These are phyloP conservation scores for Columbina picui DNA, from an alignment of 2,113 vertebrate genomes.

Conservation along the genomic window DNA sequence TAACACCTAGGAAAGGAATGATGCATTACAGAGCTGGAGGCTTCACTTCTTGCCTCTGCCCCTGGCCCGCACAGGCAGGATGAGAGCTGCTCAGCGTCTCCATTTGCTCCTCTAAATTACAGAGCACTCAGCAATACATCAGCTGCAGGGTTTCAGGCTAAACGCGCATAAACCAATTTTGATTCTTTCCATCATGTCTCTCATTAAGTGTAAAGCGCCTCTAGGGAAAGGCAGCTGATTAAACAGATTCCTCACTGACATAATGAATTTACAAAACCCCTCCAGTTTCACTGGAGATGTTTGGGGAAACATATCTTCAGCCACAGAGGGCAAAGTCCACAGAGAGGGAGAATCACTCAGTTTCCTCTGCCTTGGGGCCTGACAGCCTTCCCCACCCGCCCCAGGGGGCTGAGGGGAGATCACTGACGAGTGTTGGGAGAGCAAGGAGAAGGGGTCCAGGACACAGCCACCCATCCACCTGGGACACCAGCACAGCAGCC, in stretches of 20 bases:
- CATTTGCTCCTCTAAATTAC: background rate
- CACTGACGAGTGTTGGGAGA: background rate
- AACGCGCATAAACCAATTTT: background rate
- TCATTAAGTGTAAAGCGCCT: slow-evolving; percentile 47
- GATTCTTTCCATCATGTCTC: slow-evolving; percentile 36
- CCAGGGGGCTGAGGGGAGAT: background rate
- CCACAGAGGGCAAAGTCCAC: background rate
- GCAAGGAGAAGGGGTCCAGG: background rate
- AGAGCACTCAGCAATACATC: background rate
- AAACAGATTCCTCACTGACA: slow-evolving; percentile 71
- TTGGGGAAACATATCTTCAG: slow-evolving; percentile 68
- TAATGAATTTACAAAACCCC: slow-evolving; percentile 65
- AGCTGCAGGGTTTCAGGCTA: background rate
- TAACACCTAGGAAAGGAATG: background rate
- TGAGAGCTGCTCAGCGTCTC: background rate
- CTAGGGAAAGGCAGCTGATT: slow-evolving; percentile 70
- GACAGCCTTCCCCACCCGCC: background rate
- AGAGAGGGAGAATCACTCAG: background rate
- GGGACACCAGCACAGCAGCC: background rate
- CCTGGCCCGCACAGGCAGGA: background rate
- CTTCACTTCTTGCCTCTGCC: background rate
- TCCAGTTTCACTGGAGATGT: slow-evolving; percentile 53
- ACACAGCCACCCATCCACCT: no score
- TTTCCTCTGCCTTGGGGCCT: background rate
- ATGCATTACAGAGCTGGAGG: background rate